phyloP scores from a whole-genome alignment of 2,888 invertebrate species.

The Lasioglossum leucozonium region DNA sequence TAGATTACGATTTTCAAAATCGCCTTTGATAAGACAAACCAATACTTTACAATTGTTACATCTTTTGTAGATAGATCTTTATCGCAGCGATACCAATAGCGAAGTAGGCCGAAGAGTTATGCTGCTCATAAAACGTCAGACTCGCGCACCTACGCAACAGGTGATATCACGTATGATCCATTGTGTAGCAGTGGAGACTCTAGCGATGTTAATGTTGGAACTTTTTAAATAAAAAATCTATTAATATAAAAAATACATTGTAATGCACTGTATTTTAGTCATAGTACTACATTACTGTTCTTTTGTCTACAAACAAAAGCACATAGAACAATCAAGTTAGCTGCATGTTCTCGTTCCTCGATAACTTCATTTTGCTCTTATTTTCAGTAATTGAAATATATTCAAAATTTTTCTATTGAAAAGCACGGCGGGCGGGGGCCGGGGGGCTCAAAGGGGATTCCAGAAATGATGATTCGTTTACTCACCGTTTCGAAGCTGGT shows the following conservation, averaged over 20 bases:
- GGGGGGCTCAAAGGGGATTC: background rate
- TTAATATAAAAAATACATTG: background rate
- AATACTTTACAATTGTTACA: background rate
- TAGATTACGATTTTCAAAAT: background rate
- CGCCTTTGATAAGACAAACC: background rate
- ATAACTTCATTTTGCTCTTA: background rate
- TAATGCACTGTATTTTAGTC: background rate
- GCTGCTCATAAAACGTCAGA: slow-evolving; percentile 48
- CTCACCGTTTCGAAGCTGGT: slow-evolving; percentile 29
- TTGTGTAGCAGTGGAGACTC: background rate
- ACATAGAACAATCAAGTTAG: background rate
- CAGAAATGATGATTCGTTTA: slow-evolving; percentile 36
- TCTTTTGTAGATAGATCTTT: slow-evolving; percentile 4
- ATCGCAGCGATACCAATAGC: slow-evolving; percentile 7
- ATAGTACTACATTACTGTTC: background rate
- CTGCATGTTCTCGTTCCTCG: background rate
- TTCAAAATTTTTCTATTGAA: background rate
- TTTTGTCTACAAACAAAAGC: background rate
- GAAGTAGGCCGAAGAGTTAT: slow-evolving; percentile 62
- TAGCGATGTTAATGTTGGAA: background rate
- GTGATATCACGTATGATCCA: slow-evolving; percentile 50
- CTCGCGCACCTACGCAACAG: slow-evolving; percentile 69
- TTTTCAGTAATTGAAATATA: background rate
- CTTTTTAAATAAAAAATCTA: background rate
- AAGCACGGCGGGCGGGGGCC: background rate